Conservation (phyloP, 2,113 vertebrate genomes). For the Pionites leucogaster region DNA sequence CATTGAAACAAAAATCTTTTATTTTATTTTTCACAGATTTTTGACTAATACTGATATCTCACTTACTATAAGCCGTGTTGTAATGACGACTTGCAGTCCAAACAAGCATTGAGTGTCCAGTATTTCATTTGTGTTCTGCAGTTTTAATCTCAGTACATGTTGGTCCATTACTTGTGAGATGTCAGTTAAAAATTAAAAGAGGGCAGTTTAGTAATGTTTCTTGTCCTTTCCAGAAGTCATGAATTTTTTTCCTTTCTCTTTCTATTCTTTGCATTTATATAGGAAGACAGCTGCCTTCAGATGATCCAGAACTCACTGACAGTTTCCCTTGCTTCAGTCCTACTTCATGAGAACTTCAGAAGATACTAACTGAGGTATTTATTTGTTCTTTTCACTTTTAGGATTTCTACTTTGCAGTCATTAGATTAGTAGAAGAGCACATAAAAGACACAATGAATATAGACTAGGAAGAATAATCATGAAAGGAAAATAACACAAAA, state of each 20-base stretch:
- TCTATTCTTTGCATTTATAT: background rate
- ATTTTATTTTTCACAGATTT: background rate
- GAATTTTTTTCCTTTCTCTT: background rate
- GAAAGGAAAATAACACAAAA: background rate
- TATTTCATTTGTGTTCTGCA: background rate
- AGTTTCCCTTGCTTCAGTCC: background rate
- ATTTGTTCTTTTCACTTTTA: background rate
- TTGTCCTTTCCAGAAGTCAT: background rate
- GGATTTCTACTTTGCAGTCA: background rate
- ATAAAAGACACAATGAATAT: background rate
- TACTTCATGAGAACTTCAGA: constrained; percentile 50
- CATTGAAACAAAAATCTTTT: background rate
- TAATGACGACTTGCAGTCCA: background rate
- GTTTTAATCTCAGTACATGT: background rate
- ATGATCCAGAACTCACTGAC: constrained; percentile 27
- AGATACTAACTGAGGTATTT: constrained; percentile 58
- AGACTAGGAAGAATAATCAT: background rate
- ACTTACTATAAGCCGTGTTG: background rate
- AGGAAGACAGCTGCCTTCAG: constrained; percentile 39
- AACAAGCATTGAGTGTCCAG: background rate
- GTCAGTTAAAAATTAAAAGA: background rate
- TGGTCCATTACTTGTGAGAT: background rate
- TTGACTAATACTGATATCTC: background rate
- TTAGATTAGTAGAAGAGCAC: background rate
- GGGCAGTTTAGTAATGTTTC: background rate